Base-by-base conservation (phyloP, 2,888 invertebrate genomes). In the Pollenia angustigena region DNA sequence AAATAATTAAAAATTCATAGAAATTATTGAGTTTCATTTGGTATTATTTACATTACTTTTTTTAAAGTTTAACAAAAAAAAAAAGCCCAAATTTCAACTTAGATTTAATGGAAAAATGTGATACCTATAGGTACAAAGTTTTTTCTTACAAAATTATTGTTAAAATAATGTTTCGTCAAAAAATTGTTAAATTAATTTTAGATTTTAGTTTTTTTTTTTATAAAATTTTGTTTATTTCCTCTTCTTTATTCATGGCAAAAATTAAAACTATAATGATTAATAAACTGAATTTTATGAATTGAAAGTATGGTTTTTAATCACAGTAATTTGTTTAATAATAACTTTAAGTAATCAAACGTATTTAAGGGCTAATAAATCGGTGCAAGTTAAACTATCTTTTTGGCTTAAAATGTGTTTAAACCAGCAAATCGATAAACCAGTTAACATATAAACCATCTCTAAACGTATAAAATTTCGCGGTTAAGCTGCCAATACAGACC, bases 191-290 rank as follows among this genome's bases (percentile, higher is more conserved):
- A 14, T n/a, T n/a, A 52, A 4, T 56, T 23, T 12, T 4, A 56
- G n/a, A 10, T 40, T 42, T 62, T 62, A 42, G 16, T 60, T 60
- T 4, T 42, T n/a, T 42, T 62, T 62, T 4, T 42, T n/a, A 4
- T 16, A 62, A 62, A 16, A 32, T 32, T 32, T 14, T 56, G n/a
- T 52, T n/a, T 32, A 58, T 32, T 58, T 58, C 40, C 14, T 40
- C 58, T 58, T 58, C 6, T 58, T 58, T 58, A 9, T 40, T 40
- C 40, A 12, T 60, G 23, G 12, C 8, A 8, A 60, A 62, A 3
- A 62, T 69, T 69, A 50, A n/a, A 52, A 69, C 32, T 52, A 69
- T 52, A 69, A 69, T 52, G 50, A 40, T 32, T 50, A 52, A 52
- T 69, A 50, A 10, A 3, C 16, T 4, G 44, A 60, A n/a, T 44